phyloP scores from a whole-genome alignment of 2,888 invertebrate genomes.

The Leucophora obtusa region DNA sequence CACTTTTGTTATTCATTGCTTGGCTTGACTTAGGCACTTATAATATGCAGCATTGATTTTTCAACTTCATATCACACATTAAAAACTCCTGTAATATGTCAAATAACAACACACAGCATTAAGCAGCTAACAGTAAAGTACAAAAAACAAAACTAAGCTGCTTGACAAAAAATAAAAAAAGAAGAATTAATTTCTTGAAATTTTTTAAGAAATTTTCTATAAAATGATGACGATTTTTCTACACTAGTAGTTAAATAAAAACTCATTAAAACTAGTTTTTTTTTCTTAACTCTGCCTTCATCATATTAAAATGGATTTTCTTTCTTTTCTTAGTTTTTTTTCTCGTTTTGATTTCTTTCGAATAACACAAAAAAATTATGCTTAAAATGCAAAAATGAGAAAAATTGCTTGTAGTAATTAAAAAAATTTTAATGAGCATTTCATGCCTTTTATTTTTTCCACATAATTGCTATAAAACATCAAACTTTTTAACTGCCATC shows the following conservation, averaged over 20 bases:
- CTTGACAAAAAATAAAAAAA: slow-evolving; percentile 26
- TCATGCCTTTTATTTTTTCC: slow-evolving; percentile 50
- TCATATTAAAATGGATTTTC: background rate
- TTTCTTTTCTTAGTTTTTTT: background rate
- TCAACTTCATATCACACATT: slow-evolving; percentile 54
- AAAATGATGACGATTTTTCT: slow-evolving; percentile 44
- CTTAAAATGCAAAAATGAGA: slow-evolving; percentile 47
- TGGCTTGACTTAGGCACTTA: slow-evolving; percentile 58
- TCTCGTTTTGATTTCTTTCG: slow-evolving; percentile 20
- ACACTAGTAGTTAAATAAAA: slow-evolving; percentile 51
- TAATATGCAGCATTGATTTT: slow-evolving; percentile 64
- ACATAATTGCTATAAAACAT: slow-evolving; percentile 56
- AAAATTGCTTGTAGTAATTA: slow-evolving; percentile 53
- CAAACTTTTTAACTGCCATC: slow-evolving; percentile 57
- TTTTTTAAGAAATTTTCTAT: slow-evolving; percentile 35
- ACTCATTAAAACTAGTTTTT: slow-evolving; percentile 55
- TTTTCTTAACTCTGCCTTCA: background rate
- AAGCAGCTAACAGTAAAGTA: background rate
- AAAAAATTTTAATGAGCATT: slow-evolving; percentile 60
- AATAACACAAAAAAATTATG: slow-evolving; percentile 6
- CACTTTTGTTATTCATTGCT: slow-evolving; percentile 52
- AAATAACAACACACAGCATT: slow-evolving; percentile 31
- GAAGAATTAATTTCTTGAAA: slow-evolving; percentile 17
- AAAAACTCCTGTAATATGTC: slow-evolving; percentile 37
- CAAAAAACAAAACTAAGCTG: slow-evolving; percentile 40